Base-by-base conservation (phyloP, 35 echinoderm and acorn worm species). In the Ptychodera flava region DNA sequence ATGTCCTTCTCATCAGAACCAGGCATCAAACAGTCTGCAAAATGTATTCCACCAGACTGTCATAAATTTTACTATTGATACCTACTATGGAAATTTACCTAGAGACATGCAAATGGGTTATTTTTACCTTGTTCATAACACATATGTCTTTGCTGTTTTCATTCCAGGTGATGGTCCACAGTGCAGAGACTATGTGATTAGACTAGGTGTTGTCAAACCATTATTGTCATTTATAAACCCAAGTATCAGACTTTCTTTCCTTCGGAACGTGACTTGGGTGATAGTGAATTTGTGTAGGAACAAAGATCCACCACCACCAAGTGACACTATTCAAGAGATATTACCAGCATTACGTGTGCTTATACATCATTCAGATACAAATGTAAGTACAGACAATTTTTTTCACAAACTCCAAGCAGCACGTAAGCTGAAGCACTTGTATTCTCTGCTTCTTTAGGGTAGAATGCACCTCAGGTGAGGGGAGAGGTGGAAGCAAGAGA, bases 231-330 rank as follows among this genome's bases (percentile, higher is more conserved):
- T 99, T 80, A 99, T 99, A 83, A 94, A 92, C 82, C 96, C 96
- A 29, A 92, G 82, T 78, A 99, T 99, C 53, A 92, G 92, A 30
- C 85, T 94, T 36, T 99, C 96, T 82, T 99, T 99, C 90, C 93
- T 99, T 77, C 85, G 96, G 29, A 99, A 99, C 85, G 92, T 94
- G 29, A 99, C 96, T 0, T 99, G 96, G 95, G 95, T 98, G 28
- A 91, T 98, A 82, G 95, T 98, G 14, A 98, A 98, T 82, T 85
- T 98, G 85, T 98, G 95, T 84, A 35, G 95, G 45, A 94, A 94
- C 80, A 98, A 98, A 77, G 93, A 98, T 77, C 95, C 95, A 1
- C 90, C 95, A 52, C 95, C 95, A 64, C 85, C 76, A 28, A 45
- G 90, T 28, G 90, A 94, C 28, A 93, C 92, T 0, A 94, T 98